These are phyloP conservation scores for Phataginus tricuspis DNA, from an alignment of 2,797 vertebrate species.

Conservation along the genomic window DNA sequence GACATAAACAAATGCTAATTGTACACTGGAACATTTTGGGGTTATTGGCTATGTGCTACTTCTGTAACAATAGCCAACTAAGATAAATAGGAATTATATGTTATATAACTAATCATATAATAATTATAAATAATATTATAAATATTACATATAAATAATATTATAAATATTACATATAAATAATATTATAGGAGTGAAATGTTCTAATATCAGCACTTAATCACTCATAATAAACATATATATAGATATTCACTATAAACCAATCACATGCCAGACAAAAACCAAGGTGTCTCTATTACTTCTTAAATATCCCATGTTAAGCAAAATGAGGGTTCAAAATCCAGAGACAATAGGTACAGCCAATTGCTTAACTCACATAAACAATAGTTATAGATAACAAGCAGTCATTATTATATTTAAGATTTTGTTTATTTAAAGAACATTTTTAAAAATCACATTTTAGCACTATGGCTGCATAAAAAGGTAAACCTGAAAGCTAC, in stretches of 20 bases:
- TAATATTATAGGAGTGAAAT: background rate
- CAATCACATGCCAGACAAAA: background rate
- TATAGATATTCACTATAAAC: background rate
- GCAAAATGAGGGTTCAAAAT: conserved; percentile 1
- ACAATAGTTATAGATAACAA: background rate
- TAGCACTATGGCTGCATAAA: background rate
- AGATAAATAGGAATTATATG: background rate
- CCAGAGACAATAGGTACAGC: background rate
- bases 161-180: no score
- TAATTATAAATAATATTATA: no score
- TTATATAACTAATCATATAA: no score
- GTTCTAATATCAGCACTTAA: background rate
- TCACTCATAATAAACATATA: background rate
- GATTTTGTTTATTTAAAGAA: background rate
- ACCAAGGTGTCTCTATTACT: background rate
- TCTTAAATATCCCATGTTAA: conserved; percentile 32
- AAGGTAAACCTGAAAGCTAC: background rate
- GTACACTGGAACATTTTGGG: background rate
- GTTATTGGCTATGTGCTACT: background rate
- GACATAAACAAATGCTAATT: background rate
- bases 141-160: no score
- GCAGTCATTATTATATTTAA: background rate
- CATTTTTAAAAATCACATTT: background rate
- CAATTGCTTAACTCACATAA: background rate
- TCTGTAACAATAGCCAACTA: background rate